Percentiles rank a stretch among this genome's conserved stretches.
These are phyloP conservation scores for Paramisgurnus dabryanus DNA, from an alignment of 2,113 vertebrate species.

Conservation along the genomic window DNA sequence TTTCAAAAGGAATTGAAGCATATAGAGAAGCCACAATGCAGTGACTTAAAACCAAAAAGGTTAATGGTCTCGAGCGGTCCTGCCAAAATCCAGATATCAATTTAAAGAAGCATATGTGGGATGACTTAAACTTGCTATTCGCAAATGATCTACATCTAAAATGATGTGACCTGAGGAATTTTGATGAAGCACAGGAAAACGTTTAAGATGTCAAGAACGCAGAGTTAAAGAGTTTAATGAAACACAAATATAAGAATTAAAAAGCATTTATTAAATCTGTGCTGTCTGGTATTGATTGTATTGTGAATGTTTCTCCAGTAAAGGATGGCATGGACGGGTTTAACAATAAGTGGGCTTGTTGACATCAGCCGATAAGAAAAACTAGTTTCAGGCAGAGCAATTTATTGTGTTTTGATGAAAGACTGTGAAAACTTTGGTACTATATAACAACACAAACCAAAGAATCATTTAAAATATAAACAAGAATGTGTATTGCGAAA, in stretches of 20 bases:
- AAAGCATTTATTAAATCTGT: neutral
- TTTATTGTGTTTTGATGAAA: neutral
- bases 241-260: neutral
- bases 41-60: constrained; percentile 31
- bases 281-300: too few relatives aligned
- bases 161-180: neutral
- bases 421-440: neutral
- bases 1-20: constrained; percentile 8
- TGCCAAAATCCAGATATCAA: constrained; percentile 26
- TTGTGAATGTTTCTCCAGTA: too few relatives aligned
- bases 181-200: constrained; percentile 20
- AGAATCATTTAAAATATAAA: neutral
- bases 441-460: neutral
- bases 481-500: neutral
- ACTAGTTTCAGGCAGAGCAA: neutral
- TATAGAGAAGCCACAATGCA: constrained; percentile 24
- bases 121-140: constrained; percentile 19
- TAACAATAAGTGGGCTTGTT: neutral
- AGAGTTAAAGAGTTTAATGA: neutral
- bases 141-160: neutral
- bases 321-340: too few relatives aligned
- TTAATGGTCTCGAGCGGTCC: constrained; percentile 22
- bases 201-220: neutral
- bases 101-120: neutral
- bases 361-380: neutral